Percentiles rank a stretch among this genome's conserved stretches.
Evolutionary conservation across 2,113 vertebrate genomes (phyloP).

Genomic region (Odontophorus gujanensis): DNA sequence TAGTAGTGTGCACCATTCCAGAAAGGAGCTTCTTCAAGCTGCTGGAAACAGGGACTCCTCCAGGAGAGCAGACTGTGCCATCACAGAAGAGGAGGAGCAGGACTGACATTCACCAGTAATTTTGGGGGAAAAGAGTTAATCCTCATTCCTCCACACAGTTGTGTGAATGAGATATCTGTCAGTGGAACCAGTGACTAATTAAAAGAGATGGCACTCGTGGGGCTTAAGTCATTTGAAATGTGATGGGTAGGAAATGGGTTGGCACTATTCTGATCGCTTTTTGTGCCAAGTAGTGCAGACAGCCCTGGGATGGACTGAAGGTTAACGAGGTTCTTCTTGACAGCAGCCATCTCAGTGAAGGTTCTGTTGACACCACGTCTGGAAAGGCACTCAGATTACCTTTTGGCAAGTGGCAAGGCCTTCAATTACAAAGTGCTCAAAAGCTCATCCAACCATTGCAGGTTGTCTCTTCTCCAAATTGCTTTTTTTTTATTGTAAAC

Average conservation of each 20-base stretch:
- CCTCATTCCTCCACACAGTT: neutral
- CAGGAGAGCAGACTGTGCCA: neutral
- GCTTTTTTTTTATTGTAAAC: slow-evolving; percentile 27
- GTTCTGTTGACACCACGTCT: slow-evolving; percentile 11
- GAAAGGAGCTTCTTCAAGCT: neutral
- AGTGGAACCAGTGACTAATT: neutral
- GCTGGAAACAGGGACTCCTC: neutral
- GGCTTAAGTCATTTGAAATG: neutral
- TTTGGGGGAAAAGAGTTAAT: neutral
- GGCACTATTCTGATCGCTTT: neutral
- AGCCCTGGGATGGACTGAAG: neutral
- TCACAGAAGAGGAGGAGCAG: neutral
- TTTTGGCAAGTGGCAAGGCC: slow-evolving; percentile 10
- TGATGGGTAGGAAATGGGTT: neutral
- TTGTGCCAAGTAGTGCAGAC: neutral
- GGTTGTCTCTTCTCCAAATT: slow-evolving; percentile 8
- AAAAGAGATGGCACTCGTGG: neutral
- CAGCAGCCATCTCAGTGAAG: neutral
- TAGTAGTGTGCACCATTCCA: neutral
- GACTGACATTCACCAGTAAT: neutral
- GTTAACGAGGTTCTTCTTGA: neutral
- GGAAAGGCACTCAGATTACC: neutral
- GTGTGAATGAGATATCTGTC: neutral
- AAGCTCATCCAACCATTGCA: slow-evolving; percentile 12
- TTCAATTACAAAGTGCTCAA: neutral